Conservation (phyloP, 1,140 invertebrate species). For the Lepidurus couesii region DNA sequence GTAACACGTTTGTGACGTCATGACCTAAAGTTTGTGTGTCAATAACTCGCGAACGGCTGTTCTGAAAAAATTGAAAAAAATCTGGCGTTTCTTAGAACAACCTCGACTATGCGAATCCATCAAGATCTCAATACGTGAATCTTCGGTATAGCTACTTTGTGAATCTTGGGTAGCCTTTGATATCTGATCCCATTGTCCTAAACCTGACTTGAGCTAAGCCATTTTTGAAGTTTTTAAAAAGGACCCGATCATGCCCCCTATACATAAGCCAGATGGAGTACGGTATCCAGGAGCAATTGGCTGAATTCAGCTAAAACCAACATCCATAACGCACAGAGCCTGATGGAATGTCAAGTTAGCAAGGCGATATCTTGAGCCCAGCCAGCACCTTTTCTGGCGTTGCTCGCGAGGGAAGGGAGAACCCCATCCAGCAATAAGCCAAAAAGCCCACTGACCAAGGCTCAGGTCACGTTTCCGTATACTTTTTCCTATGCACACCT, state of each 20-base stretch:
- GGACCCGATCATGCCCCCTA: not conserved
- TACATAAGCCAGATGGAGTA: not conserved
- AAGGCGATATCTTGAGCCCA: not conserved
- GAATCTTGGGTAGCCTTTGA: too few species aligned
- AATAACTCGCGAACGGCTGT: too few species aligned
- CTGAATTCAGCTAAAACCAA: not conserved
- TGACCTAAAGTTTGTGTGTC: too few species aligned
- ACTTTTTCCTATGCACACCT: slow-evolving; percentile 4
- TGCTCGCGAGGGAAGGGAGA: not conserved
- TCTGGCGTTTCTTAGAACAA: too few species aligned
- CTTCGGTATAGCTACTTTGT: too few species aligned
- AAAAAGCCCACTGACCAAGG: slow-evolving; percentile 18
- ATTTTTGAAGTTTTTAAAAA: not conserved
- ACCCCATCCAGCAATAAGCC: not conserved
- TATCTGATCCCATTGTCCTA: too few species aligned
- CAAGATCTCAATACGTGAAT: too few species aligned
- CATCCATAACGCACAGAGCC: slow-evolving; percentile 4
- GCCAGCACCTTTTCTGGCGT: not conserved
- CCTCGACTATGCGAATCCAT: too few species aligned
- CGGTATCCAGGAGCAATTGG: not conserved
- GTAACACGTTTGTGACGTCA: too few species aligned
- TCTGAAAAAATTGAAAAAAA: too few species aligned
- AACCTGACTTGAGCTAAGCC: not conserved
- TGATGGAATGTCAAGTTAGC: slow-evolving; percentile 2
- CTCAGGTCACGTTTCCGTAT: slow-evolving; percentile 18